These are phyloP conservation scores for Eurypyga helias DNA, from an alignment of 2,113 vertebrate genomes.

Conservation along the genomic window DNA sequence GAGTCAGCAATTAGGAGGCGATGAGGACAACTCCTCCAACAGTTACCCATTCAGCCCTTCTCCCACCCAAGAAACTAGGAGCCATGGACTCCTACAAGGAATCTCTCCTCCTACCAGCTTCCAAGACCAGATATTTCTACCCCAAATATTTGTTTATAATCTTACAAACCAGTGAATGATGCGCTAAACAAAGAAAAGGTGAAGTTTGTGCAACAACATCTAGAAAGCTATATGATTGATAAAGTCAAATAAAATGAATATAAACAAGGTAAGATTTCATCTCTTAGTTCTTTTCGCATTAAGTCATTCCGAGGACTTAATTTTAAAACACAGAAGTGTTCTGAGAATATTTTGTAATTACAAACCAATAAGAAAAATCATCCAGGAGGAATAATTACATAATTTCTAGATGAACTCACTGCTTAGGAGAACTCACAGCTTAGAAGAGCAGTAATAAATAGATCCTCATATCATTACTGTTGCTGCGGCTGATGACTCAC, in stretches of 20 bases:
- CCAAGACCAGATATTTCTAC: background rate
- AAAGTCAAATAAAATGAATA: slow-evolving; percentile 14
- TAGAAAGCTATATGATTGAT: background rate
- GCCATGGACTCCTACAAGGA: background rate
- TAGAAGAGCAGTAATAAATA: slow-evolving; percentile 74
- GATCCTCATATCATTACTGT: slow-evolving; percentile 61
- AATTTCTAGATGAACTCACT: slow-evolving; percentile 70
- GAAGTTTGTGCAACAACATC: background rate
- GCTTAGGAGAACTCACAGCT: slow-evolving; percentile 28
- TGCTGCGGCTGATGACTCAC: slow-evolving; percentile 73
- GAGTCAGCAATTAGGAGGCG: fast-evolving
- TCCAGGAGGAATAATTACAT: slow-evolving; percentile 82
- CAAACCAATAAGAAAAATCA: slow-evolving; percentile 74
- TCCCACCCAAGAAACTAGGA: background rate
- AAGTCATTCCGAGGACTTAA: slow-evolving; percentile 57
- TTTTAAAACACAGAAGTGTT: slow-evolving; percentile 56
- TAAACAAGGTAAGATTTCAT: slow-evolving; percentile 30
- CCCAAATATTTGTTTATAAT: background rate
- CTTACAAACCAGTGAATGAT: background rate
- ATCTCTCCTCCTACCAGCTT: background rate
- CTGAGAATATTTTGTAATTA: slow-evolving; percentile 74
- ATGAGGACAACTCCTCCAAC: background rate
- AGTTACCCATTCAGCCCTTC: background rate
- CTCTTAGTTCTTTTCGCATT: background rate
- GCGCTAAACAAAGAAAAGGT: background rate